These are phyloP conservation scores for Linurgus olivaceus DNA, from an alignment of 2,797 vertebrate species.

Conservation along the genomic window DNA sequence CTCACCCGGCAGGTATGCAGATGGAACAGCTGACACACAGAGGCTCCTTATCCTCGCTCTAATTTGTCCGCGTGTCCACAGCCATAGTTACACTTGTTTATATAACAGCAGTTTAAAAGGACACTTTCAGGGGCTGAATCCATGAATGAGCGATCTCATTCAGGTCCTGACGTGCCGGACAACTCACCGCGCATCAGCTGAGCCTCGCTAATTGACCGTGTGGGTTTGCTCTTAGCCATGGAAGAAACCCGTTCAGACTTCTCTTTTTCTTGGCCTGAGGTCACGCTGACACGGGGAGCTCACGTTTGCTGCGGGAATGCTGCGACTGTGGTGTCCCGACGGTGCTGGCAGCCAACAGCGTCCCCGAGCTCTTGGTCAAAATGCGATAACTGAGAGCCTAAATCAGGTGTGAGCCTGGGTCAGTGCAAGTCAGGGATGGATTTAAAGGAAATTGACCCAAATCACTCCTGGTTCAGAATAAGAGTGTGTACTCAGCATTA, in stretches of 20 bases:
- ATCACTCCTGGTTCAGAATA: not conserved
- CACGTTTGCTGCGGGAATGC: not conserved
- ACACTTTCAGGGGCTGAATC: not conserved
- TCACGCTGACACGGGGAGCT: not conserved
- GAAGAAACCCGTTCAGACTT: constrained; percentile 24
- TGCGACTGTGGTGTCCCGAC: not conserved
- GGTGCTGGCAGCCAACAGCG: not conserved
- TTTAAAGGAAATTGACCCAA: constrained; percentile 4
- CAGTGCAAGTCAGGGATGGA: not conserved
- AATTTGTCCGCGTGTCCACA: constrained; percentile 12
- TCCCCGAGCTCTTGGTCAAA: not conserved
- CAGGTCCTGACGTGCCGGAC: constrained; percentile 27
- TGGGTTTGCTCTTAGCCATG: constrained; percentile 15
- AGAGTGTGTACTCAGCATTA: not conserved
- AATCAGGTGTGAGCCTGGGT: constrained; percentile 17
- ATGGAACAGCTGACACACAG: not conserved
- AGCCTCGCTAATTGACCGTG: constrained; percentile 35
- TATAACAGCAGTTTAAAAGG: not conserved
- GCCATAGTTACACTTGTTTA: not conserved
- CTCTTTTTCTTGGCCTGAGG: constrained; percentile 13
- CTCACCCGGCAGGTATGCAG: not conserved
- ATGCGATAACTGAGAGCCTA: not conserved
- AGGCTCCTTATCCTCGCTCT: not conserved
- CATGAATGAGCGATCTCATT: constrained; percentile 50
- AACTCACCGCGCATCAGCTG: not conserved